Conservation (phyloP, 1,140 invertebrate genomes). For the Zaprionus gabonicus region DNA sequence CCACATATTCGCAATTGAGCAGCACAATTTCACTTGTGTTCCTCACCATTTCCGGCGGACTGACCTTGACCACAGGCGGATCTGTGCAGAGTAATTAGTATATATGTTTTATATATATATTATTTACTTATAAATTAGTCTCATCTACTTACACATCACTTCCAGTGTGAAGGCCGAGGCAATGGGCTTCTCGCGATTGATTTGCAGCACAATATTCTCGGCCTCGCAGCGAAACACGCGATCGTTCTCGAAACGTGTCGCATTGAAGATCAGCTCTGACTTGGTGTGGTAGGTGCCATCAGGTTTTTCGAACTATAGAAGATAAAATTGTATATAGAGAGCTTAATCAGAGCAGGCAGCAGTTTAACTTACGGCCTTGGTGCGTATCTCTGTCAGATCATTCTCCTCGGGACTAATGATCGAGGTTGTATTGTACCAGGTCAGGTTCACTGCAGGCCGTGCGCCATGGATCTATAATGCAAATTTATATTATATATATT, state of each 20-base stretch:
- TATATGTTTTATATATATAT: not conserved
- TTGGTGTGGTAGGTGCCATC: slow-evolving; percentile 92
- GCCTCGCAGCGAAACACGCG: slow-evolving; percentile 91
- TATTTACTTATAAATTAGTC: not conserved
- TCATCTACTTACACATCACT: slow-evolving; percentile 91
- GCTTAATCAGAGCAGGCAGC: not conserved
- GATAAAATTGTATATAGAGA: not conserved
- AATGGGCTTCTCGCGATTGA: slow-evolving; percentile 89
- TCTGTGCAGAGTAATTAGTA: slow-evolving; percentile 86
- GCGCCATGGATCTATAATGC: slow-evolving; percentile 89
- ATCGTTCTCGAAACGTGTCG: slow-evolving; percentile 92
- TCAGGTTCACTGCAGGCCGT: slow-evolving; percentile 91
- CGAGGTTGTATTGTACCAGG: slow-evolving; percentile 93
- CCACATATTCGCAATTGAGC: slow-evolving; percentile 91
- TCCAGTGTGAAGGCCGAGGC: slow-evolving; percentile 89
- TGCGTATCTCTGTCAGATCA: slow-evolving; percentile 70
- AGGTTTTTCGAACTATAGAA: slow-evolving; percentile 68
- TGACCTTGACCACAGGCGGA: slow-evolving; percentile 91
- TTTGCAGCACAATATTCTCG: slow-evolving; percentile 91
- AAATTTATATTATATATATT: too few relatives aligned
- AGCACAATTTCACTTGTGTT: slow-evolving; percentile 91
- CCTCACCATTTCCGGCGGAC: slow-evolving; percentile 90
- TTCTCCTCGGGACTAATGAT: slow-evolving; percentile 85
- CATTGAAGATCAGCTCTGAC: slow-evolving; percentile 91
- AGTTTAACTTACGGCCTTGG: slow-evolving; percentile 69